Conservation (phyloP, 2,888 invertebrate species). For the Eurois occulta region DNA sequence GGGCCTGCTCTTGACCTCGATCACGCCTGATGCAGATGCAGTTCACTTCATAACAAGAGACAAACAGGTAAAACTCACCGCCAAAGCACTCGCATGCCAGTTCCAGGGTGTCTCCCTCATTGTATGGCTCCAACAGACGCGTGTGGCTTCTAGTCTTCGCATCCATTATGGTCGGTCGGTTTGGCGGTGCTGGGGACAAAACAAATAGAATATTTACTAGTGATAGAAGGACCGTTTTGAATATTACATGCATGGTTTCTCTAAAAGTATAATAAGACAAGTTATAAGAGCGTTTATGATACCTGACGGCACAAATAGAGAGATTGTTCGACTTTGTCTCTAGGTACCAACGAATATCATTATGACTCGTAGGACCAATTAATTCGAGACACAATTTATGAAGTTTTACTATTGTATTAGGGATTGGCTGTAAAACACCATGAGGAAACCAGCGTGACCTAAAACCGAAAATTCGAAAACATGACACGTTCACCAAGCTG, state of each 20-base stretch:
- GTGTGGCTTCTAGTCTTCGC: constrained; percentile 93
- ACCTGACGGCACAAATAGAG: no score
- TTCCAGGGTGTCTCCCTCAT: constrained; percentile 95
- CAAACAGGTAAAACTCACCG: constrained; percentile 86
- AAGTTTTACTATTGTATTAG: neutral
- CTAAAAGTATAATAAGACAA: no score
- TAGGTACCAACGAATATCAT: neutral
- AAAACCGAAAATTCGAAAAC: neutral
- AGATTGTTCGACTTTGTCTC: neutral
- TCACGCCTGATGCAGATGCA: no score
- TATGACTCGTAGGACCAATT: neutral
- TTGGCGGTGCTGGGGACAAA: constrained; percentile 93
- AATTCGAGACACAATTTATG: neutral
- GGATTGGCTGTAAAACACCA: neutral
- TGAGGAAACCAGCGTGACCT: neutral
- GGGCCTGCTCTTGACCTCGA: no score
- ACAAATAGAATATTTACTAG: neutral
- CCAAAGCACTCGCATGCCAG: constrained; percentile 95
- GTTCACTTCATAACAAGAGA: neutral
- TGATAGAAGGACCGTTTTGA: neutral
- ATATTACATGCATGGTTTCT: no score
- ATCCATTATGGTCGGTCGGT: constrained; percentile 94
- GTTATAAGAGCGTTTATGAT: neutral
- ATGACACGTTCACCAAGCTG: neutral
- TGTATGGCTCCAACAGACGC: constrained; percentile 94